Evolutionary conservation across 2,113 vertebrate genomes (phyloP), one percentile per base, ranked within the genome.

Genomic region (Pipa parva): DNA sequence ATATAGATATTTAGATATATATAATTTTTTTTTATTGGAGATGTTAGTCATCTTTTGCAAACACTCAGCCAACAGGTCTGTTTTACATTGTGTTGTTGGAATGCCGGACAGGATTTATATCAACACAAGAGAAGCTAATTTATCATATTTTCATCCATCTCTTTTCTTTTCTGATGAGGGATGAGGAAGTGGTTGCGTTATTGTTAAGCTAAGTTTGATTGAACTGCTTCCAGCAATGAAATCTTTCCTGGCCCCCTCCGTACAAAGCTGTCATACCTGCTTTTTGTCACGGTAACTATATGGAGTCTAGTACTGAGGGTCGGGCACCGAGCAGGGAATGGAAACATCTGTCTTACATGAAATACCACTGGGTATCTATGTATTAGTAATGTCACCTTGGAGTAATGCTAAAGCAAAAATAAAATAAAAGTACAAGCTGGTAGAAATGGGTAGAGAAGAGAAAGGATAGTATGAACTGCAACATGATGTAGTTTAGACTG

Each of bases 121-220:
- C 66, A 70, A 54, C 58, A 54, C 66, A 31, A 29, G 66, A 36
- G 46, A 70, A 61, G 66, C 57, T 54, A 60, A 61, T 70, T 70
- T 61, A 70, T 70, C 66, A 61, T 70, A 61, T 70, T 70, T 70
- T 70, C 57, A 45, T 70, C 58, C 66, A 70, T 52, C 58, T 61
- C 57, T 52, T 69, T 69, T 69, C 66, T 61, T 70, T 70, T 70
- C 55, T 61, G 66, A 70, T 70, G 66, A 70, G 58, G 58, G 58
- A 70, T 54, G 56, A 61, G 66, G 66, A 70, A 70, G 66, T 61
- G 49, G 58, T 61, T n/a, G 57, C 49, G 49, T 70, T 70, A 70
- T 61, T 60, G 66, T 70, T 59, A 42, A 51, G 57, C 49, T 54
- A 61, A 61, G 57, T 70, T 70, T 70, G 66, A 70, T 61, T 70